Conservation (phyloP, 2,113 vertebrate species). For the Mormyrus iriodes region DNA sequence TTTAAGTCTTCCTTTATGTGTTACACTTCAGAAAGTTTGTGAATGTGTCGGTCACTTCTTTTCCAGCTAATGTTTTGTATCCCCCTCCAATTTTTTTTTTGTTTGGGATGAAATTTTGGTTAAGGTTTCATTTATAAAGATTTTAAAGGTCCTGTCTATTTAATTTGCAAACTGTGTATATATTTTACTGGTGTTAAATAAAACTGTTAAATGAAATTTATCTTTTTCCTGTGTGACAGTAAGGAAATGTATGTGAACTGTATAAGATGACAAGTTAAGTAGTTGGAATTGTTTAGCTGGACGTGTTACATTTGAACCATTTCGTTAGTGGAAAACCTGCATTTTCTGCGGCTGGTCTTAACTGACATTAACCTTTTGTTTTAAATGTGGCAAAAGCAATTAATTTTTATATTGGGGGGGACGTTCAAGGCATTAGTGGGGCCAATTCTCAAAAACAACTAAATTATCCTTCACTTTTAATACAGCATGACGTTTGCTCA, state of each 20-base stretch:
- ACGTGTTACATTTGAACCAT: not conserved
- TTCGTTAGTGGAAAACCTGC: not conserved
- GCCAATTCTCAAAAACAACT: not conserved
- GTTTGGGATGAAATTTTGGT: constrained; percentile 33
- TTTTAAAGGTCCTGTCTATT: constrained; percentile 43
- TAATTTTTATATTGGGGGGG: not conserved
- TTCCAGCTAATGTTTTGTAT: not conserved
- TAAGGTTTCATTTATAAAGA: constrained; percentile 52
- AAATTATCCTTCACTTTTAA: not conserved
- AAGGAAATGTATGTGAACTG: not conserved
- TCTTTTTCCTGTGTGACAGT: constrained; percentile 27
- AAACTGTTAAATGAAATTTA: constrained; percentile 44
- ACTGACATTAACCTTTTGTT: not conserved
- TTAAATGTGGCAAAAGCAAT: not conserved
- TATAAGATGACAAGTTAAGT: not conserved
- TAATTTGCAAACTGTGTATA: constrained; percentile 49
- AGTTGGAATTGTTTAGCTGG: not conserved
- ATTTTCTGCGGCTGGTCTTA: not conserved
- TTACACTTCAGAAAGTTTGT: not conserved
- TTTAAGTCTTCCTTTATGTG: not conserved
- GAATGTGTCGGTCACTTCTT: not conserved
- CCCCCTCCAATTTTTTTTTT: constrained; percentile 23
- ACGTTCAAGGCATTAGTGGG: not conserved
- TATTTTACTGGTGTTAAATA: constrained; percentile 58
- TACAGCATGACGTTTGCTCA: not conserved